Conservation (phyloP, 2,888 invertebrate species). For the Diadromus collaris region DNA sequence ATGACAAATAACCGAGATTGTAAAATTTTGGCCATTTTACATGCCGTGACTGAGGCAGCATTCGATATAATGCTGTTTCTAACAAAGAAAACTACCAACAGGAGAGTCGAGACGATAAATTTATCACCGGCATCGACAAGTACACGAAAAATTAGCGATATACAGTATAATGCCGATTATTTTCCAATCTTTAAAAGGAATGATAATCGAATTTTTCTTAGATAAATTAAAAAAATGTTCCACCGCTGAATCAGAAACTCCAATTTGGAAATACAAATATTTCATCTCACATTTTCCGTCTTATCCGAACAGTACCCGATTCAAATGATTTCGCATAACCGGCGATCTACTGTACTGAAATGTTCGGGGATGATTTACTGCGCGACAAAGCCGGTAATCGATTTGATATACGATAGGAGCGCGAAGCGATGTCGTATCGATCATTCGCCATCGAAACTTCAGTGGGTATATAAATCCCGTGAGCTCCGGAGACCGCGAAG, state of each 20-base stretch:
- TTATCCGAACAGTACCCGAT: too few relatives aligned
- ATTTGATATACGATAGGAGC: constrained; percentile 35
- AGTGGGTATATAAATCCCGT: constrained; percentile 55
- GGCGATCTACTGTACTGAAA: not conserved
- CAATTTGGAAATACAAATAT: too few relatives aligned
- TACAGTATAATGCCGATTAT: not conserved
- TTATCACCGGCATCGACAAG: not conserved
- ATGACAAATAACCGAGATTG: not conserved
- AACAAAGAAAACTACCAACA: not conserved
- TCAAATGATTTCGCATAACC: too few relatives aligned
- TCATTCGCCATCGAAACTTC: constrained; percentile 51
- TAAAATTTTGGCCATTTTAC: not conserved
- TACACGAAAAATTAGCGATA: constrained; percentile 14
- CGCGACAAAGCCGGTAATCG: constrained; percentile 2
- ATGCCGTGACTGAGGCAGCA: too few relatives aligned
- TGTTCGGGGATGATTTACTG: constrained; percentile 14
- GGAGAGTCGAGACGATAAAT: not conserved
- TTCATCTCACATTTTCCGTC: too few relatives aligned
- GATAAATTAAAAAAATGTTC: too few relatives aligned
- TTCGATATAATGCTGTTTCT: not conserved
- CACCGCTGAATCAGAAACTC: too few relatives aligned
- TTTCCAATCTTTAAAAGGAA: too few relatives aligned
- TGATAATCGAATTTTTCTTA: too few relatives aligned
- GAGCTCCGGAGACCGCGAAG: constrained; percentile 9
- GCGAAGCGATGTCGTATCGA: constrained; percentile 40